phyloP scores from a whole-genome alignment of 2,113 vertebrate genomes.

The Gopherus evgoodei region DNA sequence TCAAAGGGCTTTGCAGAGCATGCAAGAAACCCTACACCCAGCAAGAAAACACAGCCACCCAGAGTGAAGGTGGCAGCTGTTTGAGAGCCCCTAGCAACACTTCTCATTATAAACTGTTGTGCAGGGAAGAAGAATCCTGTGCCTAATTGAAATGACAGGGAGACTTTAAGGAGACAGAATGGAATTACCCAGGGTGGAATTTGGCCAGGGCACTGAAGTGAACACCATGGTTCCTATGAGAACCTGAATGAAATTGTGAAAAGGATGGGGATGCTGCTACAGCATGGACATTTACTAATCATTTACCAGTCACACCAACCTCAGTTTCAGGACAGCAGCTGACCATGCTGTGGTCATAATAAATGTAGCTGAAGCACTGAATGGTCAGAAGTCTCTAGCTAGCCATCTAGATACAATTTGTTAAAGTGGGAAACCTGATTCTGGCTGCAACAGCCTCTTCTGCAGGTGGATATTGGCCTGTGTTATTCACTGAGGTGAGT shows the following conservation, averaged over 20 bases:
- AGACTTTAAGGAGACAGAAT: not conserved
- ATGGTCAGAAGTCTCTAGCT: accelerated
- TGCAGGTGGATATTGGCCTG: not conserved
- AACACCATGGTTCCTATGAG: not conserved
- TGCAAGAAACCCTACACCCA: not conserved
- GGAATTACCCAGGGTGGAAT: conserved; percentile 47
- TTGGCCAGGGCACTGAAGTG: conserved; percentile 27
- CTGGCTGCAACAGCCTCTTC: not conserved
- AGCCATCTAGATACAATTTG: accelerated
- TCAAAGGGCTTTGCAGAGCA: not conserved
- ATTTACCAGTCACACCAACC: not conserved
- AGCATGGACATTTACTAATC: not conserved
- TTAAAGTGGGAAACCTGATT: accelerated
- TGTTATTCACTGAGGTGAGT: not conserved
- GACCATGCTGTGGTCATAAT: not conserved
- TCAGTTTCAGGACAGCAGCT: not conserved
- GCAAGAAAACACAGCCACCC: conserved; percentile 21
- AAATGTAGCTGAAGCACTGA: accelerated
- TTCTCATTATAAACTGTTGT: not conserved
- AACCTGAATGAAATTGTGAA: not conserved
- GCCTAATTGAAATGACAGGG: not conserved
- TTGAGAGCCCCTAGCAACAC: not conserved
- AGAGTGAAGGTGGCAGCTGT: conserved; percentile 63
- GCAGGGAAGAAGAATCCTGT: not conserved
- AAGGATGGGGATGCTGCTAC: not conserved